Conservation (phyloP, 2,888 invertebrate genomes). For the Acanthosoma haemorrhoidale region DNA sequence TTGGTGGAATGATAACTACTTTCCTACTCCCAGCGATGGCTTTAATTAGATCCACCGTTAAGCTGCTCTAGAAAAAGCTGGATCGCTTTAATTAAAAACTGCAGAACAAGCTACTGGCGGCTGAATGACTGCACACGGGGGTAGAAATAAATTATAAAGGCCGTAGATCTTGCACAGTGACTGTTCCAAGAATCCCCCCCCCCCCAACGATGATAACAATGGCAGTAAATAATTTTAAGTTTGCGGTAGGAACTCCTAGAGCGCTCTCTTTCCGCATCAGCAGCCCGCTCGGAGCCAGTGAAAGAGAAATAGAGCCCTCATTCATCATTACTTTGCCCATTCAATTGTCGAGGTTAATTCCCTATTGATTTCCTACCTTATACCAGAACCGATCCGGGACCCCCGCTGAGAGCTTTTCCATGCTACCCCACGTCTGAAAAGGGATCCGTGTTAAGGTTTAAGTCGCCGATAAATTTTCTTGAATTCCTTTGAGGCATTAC, state of each 20-base stretch:
- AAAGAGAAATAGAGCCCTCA: no score
- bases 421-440: neutral
- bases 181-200: neutral
- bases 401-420: neutral
- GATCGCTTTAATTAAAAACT: no score
- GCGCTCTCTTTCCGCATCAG: neutral
- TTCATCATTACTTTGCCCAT: neutral
- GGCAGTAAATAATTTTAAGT: slow-evolving; percentile 14
- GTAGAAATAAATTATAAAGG: no score
- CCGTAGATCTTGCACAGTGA: neutral
- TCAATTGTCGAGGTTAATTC: neutral
- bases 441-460: neutral
- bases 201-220: neutral
- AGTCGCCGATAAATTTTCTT: slow-evolving; percentile 1
- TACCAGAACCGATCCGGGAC: no score
- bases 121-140: no score
- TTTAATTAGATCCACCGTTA: no score
- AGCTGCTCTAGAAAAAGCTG: no score
- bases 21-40: no score
- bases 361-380: slow-evolving; percentile 8
- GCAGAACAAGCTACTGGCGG: no score
- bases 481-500: neutral
- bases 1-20: no score
- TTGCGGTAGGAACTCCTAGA: neutral
- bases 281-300: no score